Evolutionary conservation across 2,113 vertebrate genomes (phyloP), one percentile per base, ranked within the genome.

Genomic region (Amazona guildingii): DNA sequence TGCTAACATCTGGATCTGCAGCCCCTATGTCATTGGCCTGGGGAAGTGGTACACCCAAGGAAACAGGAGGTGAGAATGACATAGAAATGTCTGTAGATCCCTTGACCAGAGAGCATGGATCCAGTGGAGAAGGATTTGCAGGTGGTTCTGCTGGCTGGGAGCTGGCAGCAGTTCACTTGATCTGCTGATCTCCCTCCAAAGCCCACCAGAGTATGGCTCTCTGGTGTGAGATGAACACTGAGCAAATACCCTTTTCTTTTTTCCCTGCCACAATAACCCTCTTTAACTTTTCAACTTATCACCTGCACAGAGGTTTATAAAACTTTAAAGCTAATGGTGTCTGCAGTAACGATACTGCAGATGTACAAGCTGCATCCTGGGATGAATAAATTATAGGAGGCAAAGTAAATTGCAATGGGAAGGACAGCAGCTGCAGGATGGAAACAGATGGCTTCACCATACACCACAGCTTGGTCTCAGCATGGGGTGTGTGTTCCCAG

Each of bases 361-460:
- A 97, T 96, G 95, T 95, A 96, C 92, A 96, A 94, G 69, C 77
- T 92, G 95, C 95, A 97, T 95, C 95, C 86, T 91, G 94, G 95
- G 96, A 96, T 96, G 86, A 96, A 97, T 97, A 96, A 97, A 97
- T 96, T 92, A 97, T 86, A 92, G 96, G 69, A 96, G 86, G 83
- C 86, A 10, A 5, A 86, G 86, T 84, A 92, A 95, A 96, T 90
- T 88, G 90, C 90, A 81, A 68, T 37, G 94, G 92, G 94, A 93
- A 96, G 92, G 90, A 96, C 94, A 82, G 86, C 96, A 95, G 95
- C 96, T 97, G 96, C 81, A 64, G 33, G 57, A 75, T 85, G 83
- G 79, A 96, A 96, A 86, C 94, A 96, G 92, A 96, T 91, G 96
- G 91, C 73, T 88, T 62, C 3, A 2, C 86, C 0, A 3, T 0